Evolutionary conservation across 2,888 invertebrate species (phyloP), one percentile per base, ranked within the genome.

Genomic region (Seira ritae): DNA sequence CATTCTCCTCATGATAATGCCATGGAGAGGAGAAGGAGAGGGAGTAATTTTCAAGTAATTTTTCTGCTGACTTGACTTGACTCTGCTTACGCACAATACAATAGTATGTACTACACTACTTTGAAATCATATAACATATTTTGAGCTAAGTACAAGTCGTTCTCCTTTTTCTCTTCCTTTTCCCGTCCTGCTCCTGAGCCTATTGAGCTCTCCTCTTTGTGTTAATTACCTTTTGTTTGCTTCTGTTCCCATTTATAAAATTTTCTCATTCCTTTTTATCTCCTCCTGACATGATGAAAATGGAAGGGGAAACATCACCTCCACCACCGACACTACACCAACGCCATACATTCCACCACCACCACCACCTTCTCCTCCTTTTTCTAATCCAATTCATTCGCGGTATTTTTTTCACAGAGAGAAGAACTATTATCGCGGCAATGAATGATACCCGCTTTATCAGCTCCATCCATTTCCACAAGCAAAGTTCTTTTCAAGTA

Each of bases 161-260:
- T 69, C 66, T 73, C 42, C 71, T 70, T 71, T 46, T 66, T 71
- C 46, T 72, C 72, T 72, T 22, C n/a, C 69, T 80, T 17, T 55
- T 55, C 80, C n/a, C n/a, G n/a, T 31, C 8, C 31, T 31, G 31
- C 8, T 31, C 31, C 31, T 8, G 31, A 31, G 31, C 31, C 8
- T 31, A 8, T 1, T 50, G 50, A 50, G 50, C 50, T 50, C 50
- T 15, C 12, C 50, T 15, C 12, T 15, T 80, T 74, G 24, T 74
- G 62, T 80, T 80, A 80, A 80, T 80, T 80, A 80, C 80, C 80
- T 80, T 80, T 80, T 80, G 80, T 80, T 80, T 80, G 68, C 12
- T 3, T 50, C 6, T 75, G 73, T 74, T 74, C 74, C 73, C 80
- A 80, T 80, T 80, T 80, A 80, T 80, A 50, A 50, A 50, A n/a